Evolutionary conservation across 2,113 vertebrate genomes (phyloP).

Genomic region (Oreocharis arfaki): DNA sequence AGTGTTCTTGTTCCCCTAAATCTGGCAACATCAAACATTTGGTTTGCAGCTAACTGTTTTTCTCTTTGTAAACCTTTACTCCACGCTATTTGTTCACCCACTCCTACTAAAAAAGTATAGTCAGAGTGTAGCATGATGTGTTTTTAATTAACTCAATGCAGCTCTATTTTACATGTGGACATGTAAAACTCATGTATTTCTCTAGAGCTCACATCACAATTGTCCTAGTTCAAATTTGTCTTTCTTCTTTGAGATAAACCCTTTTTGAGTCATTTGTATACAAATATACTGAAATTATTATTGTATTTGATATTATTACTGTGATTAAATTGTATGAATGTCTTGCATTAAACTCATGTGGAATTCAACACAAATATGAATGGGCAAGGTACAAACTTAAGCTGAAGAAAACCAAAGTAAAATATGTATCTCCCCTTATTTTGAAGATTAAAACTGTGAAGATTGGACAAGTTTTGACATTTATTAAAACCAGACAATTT

Average conservation of each 20-base stretch:
- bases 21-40: background rate
- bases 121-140: background rate
- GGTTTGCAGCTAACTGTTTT: background rate
- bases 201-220: background rate
- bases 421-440: background rate
- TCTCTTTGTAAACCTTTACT: background rate
- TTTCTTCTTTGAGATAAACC: background rate
- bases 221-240: background rate
- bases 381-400: background rate
- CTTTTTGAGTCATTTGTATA: background rate
- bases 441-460: background rate
- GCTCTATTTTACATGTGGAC: background rate
- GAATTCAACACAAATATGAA: background rate
- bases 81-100: background rate
- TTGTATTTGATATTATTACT: background rate
- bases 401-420: background rate
- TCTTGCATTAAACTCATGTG: background rate
- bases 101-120: background rate
- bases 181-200: background rate
- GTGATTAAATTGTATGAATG: background rate
- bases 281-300: background rate
- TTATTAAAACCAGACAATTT: background rate
- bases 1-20: background rate
- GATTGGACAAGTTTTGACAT: background rate
- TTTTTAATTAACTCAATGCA: background rate